A percentile compares a stretch with the other conserved stretches of the same genome.
These are phyloP conservation scores for Marmota flaviventris DNA, from an alignment of 2,113 vertebrate genomes.

Conservation along the genomic window DNA sequence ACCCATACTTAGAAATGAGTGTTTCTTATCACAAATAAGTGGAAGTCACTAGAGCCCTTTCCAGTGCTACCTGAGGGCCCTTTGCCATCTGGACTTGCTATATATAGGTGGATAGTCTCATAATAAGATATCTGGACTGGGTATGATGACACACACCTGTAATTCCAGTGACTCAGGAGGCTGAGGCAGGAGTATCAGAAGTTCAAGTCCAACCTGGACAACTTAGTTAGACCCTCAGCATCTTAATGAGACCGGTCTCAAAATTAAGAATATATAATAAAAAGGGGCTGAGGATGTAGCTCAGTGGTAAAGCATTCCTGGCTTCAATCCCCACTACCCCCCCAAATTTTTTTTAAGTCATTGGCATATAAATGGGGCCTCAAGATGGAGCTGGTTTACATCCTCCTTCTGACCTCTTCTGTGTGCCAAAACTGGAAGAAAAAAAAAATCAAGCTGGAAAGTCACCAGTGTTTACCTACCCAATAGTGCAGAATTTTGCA, in stretches of 20 bases:
- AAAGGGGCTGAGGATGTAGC: too few relatives aligned
- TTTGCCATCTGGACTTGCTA: constrained; percentile 51
- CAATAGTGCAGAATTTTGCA: not conserved
- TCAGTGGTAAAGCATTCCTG: too few relatives aligned
- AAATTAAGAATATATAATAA: too few relatives aligned
- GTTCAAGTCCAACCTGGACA: too few relatives aligned
- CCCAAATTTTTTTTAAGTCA: too few relatives aligned
- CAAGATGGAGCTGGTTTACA: constrained; percentile 7
- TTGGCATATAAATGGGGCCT: not conserved
- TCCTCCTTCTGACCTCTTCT: not conserved
- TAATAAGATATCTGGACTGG: not conserved
- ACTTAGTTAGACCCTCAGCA: too few relatives aligned
- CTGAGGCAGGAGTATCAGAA: too few relatives aligned
- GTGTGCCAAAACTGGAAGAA: not conserved
- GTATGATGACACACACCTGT: too few relatives aligned
- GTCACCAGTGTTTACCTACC: not conserved
- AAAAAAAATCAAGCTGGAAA: not conserved
- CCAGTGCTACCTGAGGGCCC: not conserved
- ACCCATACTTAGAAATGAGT: not conserved
- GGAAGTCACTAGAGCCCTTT: not conserved
- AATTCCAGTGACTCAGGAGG: too few relatives aligned
- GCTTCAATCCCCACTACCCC: too few relatives aligned
- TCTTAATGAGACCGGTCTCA: too few relatives aligned
- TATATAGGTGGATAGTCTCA: not conserved
- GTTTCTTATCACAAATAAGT: constrained; percentile 40